phyloP scores from a whole-genome alignment of 2,113 vertebrate genomes.

The Zosterops hypoxanthus region DNA sequence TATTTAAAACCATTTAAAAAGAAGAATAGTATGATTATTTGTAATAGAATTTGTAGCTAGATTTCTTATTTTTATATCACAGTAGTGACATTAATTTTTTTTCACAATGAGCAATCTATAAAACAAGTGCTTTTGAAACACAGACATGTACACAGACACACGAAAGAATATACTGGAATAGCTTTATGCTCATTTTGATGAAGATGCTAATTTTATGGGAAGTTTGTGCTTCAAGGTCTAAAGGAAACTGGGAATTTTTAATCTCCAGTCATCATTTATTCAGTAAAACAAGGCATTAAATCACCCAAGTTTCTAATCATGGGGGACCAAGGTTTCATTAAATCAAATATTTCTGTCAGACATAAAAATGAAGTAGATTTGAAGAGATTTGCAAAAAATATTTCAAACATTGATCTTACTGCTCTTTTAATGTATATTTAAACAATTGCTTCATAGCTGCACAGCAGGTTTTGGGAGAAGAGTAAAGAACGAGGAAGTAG shows the following conservation, averaged over 20 bases:
- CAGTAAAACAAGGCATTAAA: conserved; percentile 9
- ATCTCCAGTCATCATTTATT: background rate
- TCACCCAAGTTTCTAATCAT: background rate
- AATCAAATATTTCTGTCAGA: background rate
- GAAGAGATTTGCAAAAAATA: conserved; percentile 26
- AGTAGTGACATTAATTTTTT: background rate
- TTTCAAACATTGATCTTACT: background rate
- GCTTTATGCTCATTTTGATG: background rate
- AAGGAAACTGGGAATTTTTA: background rate
- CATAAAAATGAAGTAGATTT: background rate
- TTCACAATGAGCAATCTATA: background rate
- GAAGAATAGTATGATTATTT: background rate
- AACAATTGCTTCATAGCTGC: background rate
- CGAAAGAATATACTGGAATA: background rate
- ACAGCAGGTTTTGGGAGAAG: background rate
- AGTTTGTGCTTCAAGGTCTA: background rate
- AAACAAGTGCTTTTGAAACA: background rate
- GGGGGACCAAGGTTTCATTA: background rate
- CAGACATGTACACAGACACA: background rate
- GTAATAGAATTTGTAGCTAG: background rate
- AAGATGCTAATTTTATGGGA: background rate
- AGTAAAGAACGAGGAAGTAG: background rate
- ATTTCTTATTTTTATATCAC: background rate
- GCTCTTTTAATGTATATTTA: conserved; percentile 40
- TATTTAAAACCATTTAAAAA: background rate